These are phyloP conservation scores for Glyptemys insculpta DNA, from an alignment of 2,797 vertebrate species.

Conservation along the genomic window DNA sequence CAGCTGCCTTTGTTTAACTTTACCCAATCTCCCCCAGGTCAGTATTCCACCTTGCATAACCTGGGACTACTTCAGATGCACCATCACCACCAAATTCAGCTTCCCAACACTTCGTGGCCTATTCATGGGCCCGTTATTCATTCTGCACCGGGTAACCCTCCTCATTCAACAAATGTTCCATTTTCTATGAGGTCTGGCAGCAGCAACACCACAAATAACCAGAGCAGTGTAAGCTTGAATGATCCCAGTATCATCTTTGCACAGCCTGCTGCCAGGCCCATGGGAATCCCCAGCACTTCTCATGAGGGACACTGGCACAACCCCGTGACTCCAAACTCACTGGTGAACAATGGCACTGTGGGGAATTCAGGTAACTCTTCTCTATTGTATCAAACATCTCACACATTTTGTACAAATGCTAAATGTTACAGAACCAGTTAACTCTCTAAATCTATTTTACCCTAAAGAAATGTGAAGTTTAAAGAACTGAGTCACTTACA, in stretches of 20 bases:
- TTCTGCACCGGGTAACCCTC: slow-evolving; percentile 85
- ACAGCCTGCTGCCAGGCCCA: slow-evolving; percentile 91
- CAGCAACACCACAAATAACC: slow-evolving; percentile 80
- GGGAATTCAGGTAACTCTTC: slow-evolving; percentile 92
- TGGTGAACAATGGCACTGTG: slow-evolving; percentile 94
- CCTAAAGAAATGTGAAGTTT: not conserved
- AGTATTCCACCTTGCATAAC: slow-evolving; percentile 90
- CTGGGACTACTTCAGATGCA: slow-evolving; percentile 91
- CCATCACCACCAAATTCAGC: slow-evolving; percentile 88
- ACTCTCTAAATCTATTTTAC: not conserved
- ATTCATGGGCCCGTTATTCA: slow-evolving; percentile 92
- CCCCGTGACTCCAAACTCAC: slow-evolving; percentile 89
- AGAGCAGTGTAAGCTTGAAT: slow-evolving; percentile 91
- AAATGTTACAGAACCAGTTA: slow-evolving; percentile 66
- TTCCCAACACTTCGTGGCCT: slow-evolving; percentile 92
- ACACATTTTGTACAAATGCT: slow-evolving; percentile 48
- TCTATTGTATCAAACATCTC: slow-evolving; percentile 68
- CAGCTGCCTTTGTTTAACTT: slow-evolving; percentile 93
- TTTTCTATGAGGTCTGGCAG: slow-evolving; percentile 86
- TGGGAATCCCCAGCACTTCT: slow-evolving; percentile 85
- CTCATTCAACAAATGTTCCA: slow-evolving; percentile 83
- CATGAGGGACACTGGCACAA: slow-evolving; percentile 95
- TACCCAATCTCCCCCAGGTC: slow-evolving; percentile 89
- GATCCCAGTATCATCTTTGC: slow-evolving; percentile 99
- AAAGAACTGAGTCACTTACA: slow-evolving; percentile 7